phyloP scores from a whole-genome alignment of 2,888 invertebrate species.

The Drosophila greeni region DNA sequence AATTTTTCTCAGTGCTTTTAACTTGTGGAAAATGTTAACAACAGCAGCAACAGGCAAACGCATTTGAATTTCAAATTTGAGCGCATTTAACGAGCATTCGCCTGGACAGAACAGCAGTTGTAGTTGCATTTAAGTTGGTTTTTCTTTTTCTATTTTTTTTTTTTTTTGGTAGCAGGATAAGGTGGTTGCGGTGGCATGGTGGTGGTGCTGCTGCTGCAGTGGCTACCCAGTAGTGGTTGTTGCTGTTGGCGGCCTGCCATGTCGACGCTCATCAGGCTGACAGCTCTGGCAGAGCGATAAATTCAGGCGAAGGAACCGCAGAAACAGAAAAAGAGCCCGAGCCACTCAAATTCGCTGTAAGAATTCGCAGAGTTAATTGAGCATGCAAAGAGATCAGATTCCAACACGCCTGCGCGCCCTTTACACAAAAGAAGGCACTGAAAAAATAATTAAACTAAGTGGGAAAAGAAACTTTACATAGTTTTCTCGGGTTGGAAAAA shows the following conservation, averaged over 20 bases:
- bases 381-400: slow-evolving; percentile 70
- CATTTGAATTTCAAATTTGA: slow-evolving; percentile 68
- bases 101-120: slow-evolving; percentile 49
- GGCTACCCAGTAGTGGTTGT: slow-evolving; percentile 36
- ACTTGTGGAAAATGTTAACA: slow-evolving; percentile 42
- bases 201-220: slow-evolving; percentile 34
- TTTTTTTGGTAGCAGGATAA: slow-evolving; percentile 11
- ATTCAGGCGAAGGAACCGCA: slow-evolving; percentile 20
- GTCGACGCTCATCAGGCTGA: slow-evolving; percentile 68
- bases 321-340: slow-evolving; percentile 15
- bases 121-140: slow-evolving; percentile 29
- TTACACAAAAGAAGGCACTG: slow-evolving; percentile 7
- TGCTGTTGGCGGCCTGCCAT: slow-evolving; percentile 51
- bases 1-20: slow-evolving; percentile 1
- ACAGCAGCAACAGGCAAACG: slow-evolving; percentile 46
- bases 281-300: slow-evolving; percentile 66
- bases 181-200: neutral
- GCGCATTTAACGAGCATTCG: slow-evolving; percentile 60
- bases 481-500: too few species aligned
- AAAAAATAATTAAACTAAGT: neutral
- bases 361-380: slow-evolving; percentile 65
- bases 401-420: slow-evolving; percentile 42
- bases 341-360: slow-evolving; percentile 51
- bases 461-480: neutral
- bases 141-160: slow-evolving; percentile 20